Conservation (phyloP, 2,797 vertebrate species). For the Halcyon chelicuti region DNA sequence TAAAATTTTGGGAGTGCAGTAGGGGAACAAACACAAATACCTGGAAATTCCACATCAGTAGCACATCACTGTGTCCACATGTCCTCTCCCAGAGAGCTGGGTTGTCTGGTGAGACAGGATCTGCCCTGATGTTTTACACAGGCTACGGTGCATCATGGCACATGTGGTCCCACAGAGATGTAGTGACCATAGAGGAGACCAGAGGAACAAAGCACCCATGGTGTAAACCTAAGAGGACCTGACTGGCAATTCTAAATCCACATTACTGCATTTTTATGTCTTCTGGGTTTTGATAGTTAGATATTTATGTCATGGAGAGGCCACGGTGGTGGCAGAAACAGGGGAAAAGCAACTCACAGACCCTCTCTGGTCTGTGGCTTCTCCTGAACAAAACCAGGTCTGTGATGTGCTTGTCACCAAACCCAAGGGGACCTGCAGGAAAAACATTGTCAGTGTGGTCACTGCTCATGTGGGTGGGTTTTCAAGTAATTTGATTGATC, state of each 20-base stretch:
- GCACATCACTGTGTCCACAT: not conserved
- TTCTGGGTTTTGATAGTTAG: not conserved
- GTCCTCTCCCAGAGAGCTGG: not conserved
- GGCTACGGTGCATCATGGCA: not conserved
- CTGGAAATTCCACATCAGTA: not conserved
- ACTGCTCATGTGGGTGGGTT: not conserved
- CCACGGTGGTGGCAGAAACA: not conserved
- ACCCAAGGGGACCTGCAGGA: not conserved
- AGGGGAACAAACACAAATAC: not conserved
- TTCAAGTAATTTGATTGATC: not conserved
- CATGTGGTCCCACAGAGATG: fast-evolving
- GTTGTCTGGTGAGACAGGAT: not conserved
- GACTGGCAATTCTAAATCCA: not conserved
- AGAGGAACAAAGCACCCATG: not conserved
- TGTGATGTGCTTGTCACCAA: not conserved
- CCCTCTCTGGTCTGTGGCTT: not conserved
- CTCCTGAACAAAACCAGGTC: not conserved
- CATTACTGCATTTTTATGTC: not conserved
- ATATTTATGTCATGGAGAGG: not conserved
- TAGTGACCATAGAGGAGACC: fast-evolving
- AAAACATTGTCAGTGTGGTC: not conserved
- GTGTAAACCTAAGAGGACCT: not conserved
- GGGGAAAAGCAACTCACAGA: not conserved
- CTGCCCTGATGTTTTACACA: not conserved
- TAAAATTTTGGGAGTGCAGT: not conserved